A percentile compares a stretch with the other conserved stretches of the same genome.
phyloP scores from a whole-genome alignment of 2,888 invertebrate genomes.

The Hyppa rectilinea region DNA sequence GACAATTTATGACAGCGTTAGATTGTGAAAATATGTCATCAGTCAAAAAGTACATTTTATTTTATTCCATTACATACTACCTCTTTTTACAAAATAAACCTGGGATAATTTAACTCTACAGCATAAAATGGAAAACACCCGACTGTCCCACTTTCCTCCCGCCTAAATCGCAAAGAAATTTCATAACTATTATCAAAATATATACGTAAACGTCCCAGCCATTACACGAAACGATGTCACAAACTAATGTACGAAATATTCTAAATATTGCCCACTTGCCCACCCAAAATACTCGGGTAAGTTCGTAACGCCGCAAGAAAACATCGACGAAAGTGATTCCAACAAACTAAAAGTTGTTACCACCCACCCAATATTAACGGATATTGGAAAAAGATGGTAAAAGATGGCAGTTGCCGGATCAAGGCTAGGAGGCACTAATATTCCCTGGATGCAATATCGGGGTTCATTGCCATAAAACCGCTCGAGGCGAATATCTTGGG shows the following conservation, averaged over 20 bases:
- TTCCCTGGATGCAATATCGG: conserved; percentile 83
- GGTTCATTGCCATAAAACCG: conserved; percentile 85
- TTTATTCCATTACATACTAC: background rate
- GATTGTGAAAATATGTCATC: background rate
- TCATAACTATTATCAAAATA: conserved; percentile 61
- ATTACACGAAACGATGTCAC: conserved; percentile 62
- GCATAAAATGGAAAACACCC: conserved; percentile 24
- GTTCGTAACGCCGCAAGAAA: conserved; percentile 64
- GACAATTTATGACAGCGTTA: conserved; percentile 24
- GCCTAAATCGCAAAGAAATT: conserved; percentile 53
- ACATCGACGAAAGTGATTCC: conserved; percentile 75
- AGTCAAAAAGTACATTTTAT: background rate
- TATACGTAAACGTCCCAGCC: conserved; percentile 55
- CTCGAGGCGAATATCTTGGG: conserved; percentile 81
- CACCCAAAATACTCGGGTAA: conserved; percentile 54
- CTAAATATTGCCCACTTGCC: conserved; percentile 59
- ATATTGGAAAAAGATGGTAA: conserved; percentile 86
- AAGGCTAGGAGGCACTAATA: conserved; percentile 84
- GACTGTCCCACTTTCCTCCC: conserved; percentile 30
- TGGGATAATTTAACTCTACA: background rate
- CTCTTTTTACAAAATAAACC: conserved; percentile 24
- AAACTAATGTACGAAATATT: conserved; percentile 66
- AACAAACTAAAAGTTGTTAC: conserved; percentile 78
- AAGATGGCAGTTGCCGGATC: conserved; percentile 84
- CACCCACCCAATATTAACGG: conserved; percentile 80